phyloP scores from a whole-genome alignment of 1,140 invertebrate genomes.

The Orius laevigatus region DNA sequence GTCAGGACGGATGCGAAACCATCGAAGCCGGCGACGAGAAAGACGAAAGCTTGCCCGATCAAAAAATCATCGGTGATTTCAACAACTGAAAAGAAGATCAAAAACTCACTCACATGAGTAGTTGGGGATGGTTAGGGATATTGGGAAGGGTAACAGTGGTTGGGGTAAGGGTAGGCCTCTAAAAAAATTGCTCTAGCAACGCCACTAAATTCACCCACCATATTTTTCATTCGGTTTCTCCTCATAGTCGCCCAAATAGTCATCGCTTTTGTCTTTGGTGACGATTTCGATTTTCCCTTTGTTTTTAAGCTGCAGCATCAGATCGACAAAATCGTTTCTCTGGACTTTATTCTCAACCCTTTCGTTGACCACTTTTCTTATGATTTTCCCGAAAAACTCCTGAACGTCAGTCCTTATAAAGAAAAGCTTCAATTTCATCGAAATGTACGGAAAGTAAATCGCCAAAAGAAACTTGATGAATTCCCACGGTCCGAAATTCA shows the following conservation, averaged over 20 bases:
- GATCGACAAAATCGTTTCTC: not conserved
- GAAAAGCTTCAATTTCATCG: not conserved
- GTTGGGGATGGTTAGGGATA: no score
- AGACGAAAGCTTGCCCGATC: not conserved
- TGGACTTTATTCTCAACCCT: not conserved
- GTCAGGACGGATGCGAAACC: not conserved
- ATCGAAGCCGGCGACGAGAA: conserved; percentile 1
- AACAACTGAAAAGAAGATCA: not conserved
- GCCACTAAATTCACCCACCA: not conserved
- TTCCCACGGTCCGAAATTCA: not conserved
- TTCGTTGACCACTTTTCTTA: not conserved
- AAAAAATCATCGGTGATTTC: conserved; percentile 1
- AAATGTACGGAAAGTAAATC: not conserved
- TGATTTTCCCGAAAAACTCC: not conserved
- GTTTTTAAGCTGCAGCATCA: not conserved
- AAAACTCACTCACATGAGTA: not conserved
- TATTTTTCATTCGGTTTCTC: conserved; percentile 3
- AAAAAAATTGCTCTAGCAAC: no score
- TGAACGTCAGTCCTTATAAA: not conserved
- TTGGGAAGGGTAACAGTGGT: not conserved
- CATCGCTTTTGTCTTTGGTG: not conserved
- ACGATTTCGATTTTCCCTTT: not conserved
- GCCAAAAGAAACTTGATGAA: not conserved
- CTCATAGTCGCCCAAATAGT: not conserved
- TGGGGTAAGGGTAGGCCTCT: not conserved